Conservation (phyloP, 1,140 invertebrate genomes). For the Heterodera schachtii region DNA sequence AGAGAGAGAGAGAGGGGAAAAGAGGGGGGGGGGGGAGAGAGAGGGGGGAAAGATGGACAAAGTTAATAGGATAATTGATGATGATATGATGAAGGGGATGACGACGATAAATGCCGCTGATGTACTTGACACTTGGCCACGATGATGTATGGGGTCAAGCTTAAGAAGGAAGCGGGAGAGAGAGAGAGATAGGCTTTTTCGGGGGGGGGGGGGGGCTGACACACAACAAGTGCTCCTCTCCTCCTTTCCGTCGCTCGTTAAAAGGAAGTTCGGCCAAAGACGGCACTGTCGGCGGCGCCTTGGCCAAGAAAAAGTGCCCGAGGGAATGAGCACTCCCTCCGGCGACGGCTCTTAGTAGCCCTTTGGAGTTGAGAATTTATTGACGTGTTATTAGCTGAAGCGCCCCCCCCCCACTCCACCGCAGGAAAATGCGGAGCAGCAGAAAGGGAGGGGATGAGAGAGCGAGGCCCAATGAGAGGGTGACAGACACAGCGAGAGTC, state of each 20-base stretch:
- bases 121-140: background rate
- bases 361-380: constrained; percentile 18
- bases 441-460: constrained; percentile 3
- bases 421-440: constrained; percentile 3
- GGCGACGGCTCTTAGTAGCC: background rate
- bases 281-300: constrained; percentile 5
- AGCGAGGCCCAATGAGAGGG: background rate
- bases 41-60: background rate
- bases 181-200: background rate
- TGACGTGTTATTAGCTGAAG: constrained; percentile 23
- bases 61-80: too few species aligned
- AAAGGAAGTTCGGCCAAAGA: constrained; percentile 20
- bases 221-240: background rate
- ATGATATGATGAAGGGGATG: too few species aligned
- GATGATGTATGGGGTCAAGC: constrained; percentile 6
- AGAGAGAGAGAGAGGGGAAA: background rate
- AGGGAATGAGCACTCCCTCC: background rate
- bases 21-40: background rate
- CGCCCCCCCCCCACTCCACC: background rate
- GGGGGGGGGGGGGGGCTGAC: background rate
- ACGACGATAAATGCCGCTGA: too few species aligned
- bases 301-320: constrained; percentile 6
- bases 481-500: background rate
- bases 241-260: constrained; percentile 1
- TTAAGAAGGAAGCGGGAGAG: background rate